A percentile compares a stretch with the other conserved stretches of the same genome.
phyloP scores from a whole-genome alignment of 53 echinoderm and acorn worm species.

The Mesocentrotus franciscanus region DNA sequence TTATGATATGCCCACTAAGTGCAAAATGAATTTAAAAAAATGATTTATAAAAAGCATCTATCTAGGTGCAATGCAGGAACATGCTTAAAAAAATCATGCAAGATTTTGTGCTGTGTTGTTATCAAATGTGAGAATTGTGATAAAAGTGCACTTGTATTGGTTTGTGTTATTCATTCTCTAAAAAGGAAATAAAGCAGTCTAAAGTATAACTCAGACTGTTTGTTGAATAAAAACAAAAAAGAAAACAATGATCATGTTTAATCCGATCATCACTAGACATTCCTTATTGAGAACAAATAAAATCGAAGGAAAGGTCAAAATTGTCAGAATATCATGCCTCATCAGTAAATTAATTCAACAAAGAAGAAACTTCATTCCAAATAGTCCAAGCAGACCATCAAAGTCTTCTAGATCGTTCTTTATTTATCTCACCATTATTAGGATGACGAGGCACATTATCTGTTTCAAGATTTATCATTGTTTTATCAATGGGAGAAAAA shows the following conservation, averaged over 20 bases:
- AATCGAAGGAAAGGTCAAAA: slow-evolving; percentile 32
- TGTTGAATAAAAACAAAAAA: background rate
- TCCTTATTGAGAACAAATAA: slow-evolving; percentile 31
- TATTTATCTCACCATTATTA: slow-evolving; percentile 47
- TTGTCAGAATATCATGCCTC: slow-evolving; percentile 59
- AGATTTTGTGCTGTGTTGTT: slow-evolving; percentile 29
- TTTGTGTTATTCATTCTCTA: slow-evolving; percentile 41
- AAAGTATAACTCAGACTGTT: slow-evolving; percentile 19
- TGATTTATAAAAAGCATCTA: slow-evolving; percentile 9
- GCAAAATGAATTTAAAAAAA: background rate
- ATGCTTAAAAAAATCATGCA: slow-evolving; percentile 47
- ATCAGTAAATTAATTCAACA: slow-evolving; percentile 60
- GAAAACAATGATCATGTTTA: slow-evolving; percentile 20
- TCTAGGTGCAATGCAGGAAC: background rate
- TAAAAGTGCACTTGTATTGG: slow-evolving; percentile 18
- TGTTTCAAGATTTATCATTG: slow-evolving; percentile 12
- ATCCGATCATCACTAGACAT: slow-evolving; percentile 4
- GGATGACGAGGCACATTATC: slow-evolving; percentile 23
- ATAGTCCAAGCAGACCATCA: slow-evolving; percentile 29
- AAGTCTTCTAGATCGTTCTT: slow-evolving; percentile 33
- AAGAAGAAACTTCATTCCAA: slow-evolving; percentile 63
- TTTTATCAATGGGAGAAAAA: slow-evolving; percentile 51
- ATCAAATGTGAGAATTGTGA: slow-evolving; percentile 24
- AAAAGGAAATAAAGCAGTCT: slow-evolving; percentile 1
- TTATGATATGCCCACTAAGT: slow-evolving; percentile 29